phyloP scores from a whole-genome alignment of 2,113 vertebrate genomes.

The Rattus rattus region DNA sequence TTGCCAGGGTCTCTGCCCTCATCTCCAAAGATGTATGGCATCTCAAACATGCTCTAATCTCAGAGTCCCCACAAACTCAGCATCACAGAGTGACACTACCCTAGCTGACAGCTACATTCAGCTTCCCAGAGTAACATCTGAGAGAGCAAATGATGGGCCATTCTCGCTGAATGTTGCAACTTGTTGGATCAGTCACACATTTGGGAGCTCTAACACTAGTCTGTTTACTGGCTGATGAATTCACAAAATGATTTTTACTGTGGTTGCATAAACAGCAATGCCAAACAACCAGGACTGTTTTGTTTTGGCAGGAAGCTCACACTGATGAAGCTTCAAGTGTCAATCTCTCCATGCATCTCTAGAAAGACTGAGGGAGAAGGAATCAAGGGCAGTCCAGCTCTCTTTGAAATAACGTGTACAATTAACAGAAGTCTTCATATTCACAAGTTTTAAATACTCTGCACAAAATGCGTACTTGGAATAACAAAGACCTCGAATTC shows the following conservation, averaged over 20 bases:
- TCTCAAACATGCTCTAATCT: background rate
- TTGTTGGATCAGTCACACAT: background rate
- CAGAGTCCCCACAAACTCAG: background rate
- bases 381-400: background rate
- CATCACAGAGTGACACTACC: rapidly evolving
- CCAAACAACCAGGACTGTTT: background rate
- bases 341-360: conserved; percentile 16
- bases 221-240: conserved; percentile 26
- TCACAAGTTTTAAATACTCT: background rate
- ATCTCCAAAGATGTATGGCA: background rate
- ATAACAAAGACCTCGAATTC: background rate
- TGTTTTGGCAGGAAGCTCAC: background rate
- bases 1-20: background rate
- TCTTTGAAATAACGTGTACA: background rate
- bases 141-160: background rate
- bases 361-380: conserved; percentile 18
- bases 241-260: conserved; percentile 35
- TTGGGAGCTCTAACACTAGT: background rate
- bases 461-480: background rate
- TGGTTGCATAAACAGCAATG: conserved; percentile 13
- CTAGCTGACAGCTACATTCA: background rate
- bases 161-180: background rate
- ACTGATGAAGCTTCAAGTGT: background rate
- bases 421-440: background rate
- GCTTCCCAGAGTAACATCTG: background rate